These are phyloP conservation scores for Paracentrotus lividus DNA, from an alignment of 53 echinoderm and acorn worm species.

Conservation along the genomic window DNA sequence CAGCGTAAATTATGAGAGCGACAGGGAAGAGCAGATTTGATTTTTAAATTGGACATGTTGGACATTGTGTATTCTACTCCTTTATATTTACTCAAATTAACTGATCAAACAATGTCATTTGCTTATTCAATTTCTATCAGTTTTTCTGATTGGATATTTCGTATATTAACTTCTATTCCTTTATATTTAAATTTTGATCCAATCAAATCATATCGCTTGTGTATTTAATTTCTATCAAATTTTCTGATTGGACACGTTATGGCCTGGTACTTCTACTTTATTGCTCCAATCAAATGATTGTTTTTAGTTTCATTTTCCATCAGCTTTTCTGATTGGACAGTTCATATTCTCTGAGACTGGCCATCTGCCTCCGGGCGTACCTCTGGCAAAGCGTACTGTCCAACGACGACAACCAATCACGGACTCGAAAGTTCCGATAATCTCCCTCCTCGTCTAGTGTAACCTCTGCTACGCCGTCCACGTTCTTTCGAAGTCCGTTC, in stretches of 20 bases:
- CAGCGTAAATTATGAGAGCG: too few species aligned
- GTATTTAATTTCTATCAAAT: background rate
- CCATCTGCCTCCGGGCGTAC: slow-evolving; percentile 60
- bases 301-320: background rate
- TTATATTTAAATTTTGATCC: too few species aligned
- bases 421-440: slow-evolving; percentile 6
- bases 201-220: too few species aligned
- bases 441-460: slow-evolving; percentile 27
- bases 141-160: too few species aligned
- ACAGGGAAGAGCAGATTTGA: too few species aligned
- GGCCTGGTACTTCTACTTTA: background rate
- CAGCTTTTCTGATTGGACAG: slow-evolving; percentile 25
- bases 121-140: too few species aligned
- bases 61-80: too few species aligned
- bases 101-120: too few species aligned
- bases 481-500: background rate
- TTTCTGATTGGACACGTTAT: background rate
- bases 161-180: too few species aligned
- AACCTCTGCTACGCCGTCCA: background rate
- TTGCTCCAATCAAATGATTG: background rate
- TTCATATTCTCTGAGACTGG: slow-evolving; percentile 54
- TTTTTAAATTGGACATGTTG: too few species aligned
- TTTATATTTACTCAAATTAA: too few species aligned
- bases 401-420: slow-evolving; percentile 51
- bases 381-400: slow-evolving; percentile 62